phyloP scores from a whole-genome alignment of 2,888 invertebrate species.

The Linyphia triangularis region DNA sequence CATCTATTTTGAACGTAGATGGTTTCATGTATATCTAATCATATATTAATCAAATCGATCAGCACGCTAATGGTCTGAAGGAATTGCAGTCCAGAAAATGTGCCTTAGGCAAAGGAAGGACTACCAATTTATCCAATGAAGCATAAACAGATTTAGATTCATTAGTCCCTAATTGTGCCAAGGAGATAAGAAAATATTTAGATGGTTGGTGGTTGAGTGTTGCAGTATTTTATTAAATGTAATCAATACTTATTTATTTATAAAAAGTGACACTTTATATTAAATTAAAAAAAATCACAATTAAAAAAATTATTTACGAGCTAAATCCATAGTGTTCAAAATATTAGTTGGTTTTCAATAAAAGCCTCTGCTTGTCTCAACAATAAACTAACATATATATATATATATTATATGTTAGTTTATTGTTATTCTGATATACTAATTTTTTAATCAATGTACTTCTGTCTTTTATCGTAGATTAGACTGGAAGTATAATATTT shows the following conservation, averaged over 20 bases:
- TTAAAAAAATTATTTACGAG: no score
- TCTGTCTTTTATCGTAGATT: neutral
- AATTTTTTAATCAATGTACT: no score
- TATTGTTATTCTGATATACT: no score
- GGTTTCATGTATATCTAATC: conserved; percentile 17
- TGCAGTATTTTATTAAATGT: neutral
- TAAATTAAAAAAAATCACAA: no score
- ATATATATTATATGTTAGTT: no score
- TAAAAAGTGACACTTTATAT: no score
- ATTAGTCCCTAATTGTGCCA: conserved; percentile 28
- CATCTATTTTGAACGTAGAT: conserved; percentile 1
- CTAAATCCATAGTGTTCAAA: no score
- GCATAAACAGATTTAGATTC: conserved; percentile 37
- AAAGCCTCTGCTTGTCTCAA: no score
- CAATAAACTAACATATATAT: no score
- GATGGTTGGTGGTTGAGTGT: neutral
- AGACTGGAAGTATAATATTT: no score
- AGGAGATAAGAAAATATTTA: neutral
- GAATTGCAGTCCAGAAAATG: conserved; percentile 29
- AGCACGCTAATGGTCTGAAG: neutral
- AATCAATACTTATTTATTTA: no score
- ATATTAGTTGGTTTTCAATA: no score
- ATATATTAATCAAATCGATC: conserved; percentile 53
- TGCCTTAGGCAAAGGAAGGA: conserved; percentile 22
- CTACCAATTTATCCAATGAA: conserved; percentile 20